Conservation (phyloP, 2,888 invertebrate species). For the Trissolcus brochymenae region DNA sequence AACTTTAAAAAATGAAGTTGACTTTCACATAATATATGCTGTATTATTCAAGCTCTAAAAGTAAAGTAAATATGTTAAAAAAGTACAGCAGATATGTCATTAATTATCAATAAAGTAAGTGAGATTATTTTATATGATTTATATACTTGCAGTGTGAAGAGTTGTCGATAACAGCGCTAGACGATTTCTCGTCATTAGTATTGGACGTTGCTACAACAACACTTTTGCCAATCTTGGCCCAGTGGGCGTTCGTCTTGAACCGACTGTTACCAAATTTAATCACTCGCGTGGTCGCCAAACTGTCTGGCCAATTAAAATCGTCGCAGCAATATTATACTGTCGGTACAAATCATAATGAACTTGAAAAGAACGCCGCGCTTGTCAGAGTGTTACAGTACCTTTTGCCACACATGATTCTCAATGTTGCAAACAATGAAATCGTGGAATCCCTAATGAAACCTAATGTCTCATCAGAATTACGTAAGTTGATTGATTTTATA, state of each 20-base stretch:
- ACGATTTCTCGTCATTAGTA: slow-evolving; percentile 79
- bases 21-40: no score
- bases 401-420: slow-evolving; percentile 70
- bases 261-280: slow-evolving; percentile 79
- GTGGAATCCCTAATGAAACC: slow-evolving; percentile 64
- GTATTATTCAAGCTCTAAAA: no score
- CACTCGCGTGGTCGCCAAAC: slow-evolving; percentile 68
- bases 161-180: slow-evolving; percentile 79
- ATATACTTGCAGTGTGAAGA: slow-evolving; percentile 77
- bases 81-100: neutral
- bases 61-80: no score
- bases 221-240: slow-evolving; percentile 81
- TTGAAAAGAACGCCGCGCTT: slow-evolving; percentile 65
- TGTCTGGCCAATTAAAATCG: slow-evolving; percentile 67
- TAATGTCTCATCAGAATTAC: slow-evolving; percentile 64
- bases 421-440: slow-evolving; percentile 64
- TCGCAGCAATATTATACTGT: slow-evolving; percentile 63
- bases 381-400: slow-evolving; percentile 68
- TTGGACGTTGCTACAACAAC: slow-evolving; percentile 78
- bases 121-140: neutral
- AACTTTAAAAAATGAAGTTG: no score
- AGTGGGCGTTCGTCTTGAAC: slow-evolving; percentile 80
- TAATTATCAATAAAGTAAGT: neutral
- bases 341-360: slow-evolving; percentile 66
- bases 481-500: slow-evolving; percentile 58